Conservation (phyloP, 2,113 vertebrate genomes). For the Motacilla tschutschensis region DNA sequence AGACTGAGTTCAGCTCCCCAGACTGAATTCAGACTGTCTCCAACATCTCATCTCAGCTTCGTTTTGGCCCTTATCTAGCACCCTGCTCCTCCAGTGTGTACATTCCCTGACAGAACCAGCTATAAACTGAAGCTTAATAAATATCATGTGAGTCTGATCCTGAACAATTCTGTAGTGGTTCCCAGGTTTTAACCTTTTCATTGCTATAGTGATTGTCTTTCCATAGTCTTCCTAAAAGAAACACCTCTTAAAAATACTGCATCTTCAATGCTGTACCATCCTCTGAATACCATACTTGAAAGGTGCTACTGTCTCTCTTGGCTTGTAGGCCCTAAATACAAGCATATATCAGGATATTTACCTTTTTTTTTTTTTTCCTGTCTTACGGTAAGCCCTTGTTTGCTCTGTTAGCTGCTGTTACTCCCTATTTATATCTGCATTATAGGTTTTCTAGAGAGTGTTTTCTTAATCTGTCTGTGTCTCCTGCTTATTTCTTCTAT, state of each 20-base stretch:
- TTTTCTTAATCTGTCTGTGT: neutral
- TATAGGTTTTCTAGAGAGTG: neutral
- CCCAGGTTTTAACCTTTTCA: neutral
- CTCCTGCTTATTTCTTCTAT: neutral
- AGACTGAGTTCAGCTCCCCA: neutral
- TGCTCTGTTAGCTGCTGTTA: neutral
- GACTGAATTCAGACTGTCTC: neutral
- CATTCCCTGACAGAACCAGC: neutral
- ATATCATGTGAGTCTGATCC: neutral
- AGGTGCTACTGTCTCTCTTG: neutral
- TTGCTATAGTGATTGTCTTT: neutral
- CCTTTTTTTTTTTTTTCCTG: neutral
- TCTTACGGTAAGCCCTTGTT: neutral
- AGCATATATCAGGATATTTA: neutral
- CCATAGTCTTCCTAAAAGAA: neutral
- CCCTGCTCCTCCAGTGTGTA: neutral
- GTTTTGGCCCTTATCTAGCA: neutral
- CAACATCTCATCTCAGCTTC: neutral
- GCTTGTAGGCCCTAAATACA: neutral
- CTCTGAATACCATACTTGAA: neutral
- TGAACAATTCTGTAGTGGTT: neutral
- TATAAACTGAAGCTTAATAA: neutral
- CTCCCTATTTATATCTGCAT: neutral
- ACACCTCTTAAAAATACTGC: neutral
- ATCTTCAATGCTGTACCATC: neutral